Conservation (phyloP, 2,888 invertebrate genomes). For the Aethes cnicana region DNA sequence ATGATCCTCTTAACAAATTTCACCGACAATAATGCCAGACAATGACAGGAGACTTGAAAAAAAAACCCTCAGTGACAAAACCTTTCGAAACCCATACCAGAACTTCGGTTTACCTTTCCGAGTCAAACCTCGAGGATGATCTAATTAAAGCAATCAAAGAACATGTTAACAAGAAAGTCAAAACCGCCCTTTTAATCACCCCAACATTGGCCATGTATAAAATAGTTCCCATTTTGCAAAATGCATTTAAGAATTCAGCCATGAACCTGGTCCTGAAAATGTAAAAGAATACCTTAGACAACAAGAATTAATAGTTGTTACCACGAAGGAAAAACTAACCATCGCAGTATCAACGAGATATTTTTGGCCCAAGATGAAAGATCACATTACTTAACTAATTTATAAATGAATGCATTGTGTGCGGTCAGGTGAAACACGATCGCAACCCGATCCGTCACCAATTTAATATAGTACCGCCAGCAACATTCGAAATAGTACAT, state of each 20-base stretch:
- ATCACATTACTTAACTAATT: slow-evolving; percentile 21
- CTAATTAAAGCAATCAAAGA: slow-evolving; percentile 26
- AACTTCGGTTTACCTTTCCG: background rate
- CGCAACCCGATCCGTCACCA: slow-evolving; percentile 7
- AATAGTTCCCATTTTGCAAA: slow-evolving; percentile 31
- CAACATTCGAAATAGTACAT: slow-evolving; percentile 13
- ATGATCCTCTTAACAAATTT: slow-evolving; percentile 1
- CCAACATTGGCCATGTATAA: slow-evolving; percentile 18
- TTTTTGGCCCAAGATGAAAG: slow-evolving; percentile 32
- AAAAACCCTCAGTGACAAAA: background rate
- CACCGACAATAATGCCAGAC: background rate
- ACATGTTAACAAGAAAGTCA: slow-evolving; percentile 24
- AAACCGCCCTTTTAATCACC: slow-evolving; percentile 25
- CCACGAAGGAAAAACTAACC: slow-evolving; percentile 30
- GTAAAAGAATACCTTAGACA: slow-evolving; percentile 31
- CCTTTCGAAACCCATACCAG: slow-evolving; percentile 4
- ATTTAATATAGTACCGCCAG: slow-evolving; percentile 12
- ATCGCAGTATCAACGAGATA: slow-evolving; percentile 29
- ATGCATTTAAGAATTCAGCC: slow-evolving; percentile 27
- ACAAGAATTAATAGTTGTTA: slow-evolving; percentile 17
- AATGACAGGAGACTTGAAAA: background rate
- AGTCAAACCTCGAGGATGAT: background rate
- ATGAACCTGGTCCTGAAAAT: slow-evolving; percentile 31
- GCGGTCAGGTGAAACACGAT: slow-evolving; percentile 26
- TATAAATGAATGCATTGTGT: slow-evolving; percentile 25